These are phyloP conservation scores for Bilobella aurantiaca DNA, from an alignment of 1,140 invertebrate species.

Conservation along the genomic window DNA sequence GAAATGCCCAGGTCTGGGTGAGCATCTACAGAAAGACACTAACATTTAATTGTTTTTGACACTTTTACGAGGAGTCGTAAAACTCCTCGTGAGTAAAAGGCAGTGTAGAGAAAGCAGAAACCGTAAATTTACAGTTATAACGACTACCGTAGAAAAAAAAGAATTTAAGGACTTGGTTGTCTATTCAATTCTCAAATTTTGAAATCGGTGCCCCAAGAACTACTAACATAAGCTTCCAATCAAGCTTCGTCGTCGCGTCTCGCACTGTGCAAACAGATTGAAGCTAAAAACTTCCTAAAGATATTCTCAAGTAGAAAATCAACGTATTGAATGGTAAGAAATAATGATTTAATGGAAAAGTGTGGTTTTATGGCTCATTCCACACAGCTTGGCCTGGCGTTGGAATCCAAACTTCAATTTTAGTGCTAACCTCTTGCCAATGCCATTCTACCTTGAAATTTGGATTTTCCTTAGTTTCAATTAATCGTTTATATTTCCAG, in stretches of 20 bases:
- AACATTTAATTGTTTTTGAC: constrained; percentile 9
- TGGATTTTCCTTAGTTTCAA: too few relatives aligned
- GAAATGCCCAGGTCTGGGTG: too few relatives aligned
- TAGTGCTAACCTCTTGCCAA: neutral
- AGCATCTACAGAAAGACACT: too few relatives aligned
- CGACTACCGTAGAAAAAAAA: neutral
- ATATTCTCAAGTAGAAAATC: too few relatives aligned
- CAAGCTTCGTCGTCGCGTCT: too few relatives aligned
- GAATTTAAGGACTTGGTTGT: neutral
- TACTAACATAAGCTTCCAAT: too few relatives aligned
- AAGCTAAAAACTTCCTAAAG: too few relatives aligned
- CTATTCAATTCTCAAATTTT: neutral
- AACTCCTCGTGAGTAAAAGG: neutral
- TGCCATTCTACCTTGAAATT: too few relatives aligned
- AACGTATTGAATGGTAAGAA: neutral
- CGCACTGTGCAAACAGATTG: too few relatives aligned
- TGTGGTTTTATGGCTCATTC: neutral
- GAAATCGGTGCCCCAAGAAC: too few relatives aligned
- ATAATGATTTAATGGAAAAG: neutral
- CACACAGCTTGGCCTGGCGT: neutral
- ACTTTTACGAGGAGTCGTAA: constrained; percentile 2
- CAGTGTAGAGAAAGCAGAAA: neutral
- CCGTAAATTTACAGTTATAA: neutral
- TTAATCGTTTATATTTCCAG: neutral
- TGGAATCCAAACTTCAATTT: neutral